Evolutionary conservation across 2,113 vertebrate genomes (phyloP).

Genomic region (Urocolius indicus): DNA sequence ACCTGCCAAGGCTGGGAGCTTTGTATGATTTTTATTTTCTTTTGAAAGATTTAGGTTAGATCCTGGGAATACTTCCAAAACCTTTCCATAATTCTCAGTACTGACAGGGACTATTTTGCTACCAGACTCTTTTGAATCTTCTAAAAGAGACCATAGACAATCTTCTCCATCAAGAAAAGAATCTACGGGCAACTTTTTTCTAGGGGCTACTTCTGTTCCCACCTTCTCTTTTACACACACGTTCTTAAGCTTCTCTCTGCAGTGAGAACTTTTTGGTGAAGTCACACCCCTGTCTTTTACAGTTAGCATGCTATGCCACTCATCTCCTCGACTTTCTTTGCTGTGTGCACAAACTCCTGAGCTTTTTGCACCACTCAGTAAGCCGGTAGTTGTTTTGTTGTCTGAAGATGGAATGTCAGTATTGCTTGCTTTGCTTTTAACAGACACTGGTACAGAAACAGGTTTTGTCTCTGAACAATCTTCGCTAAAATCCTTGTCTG

Average conservation of each 20-base stretch:
- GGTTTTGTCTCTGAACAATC: constrained; percentile 22
- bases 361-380: neutral
- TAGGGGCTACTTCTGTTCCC: neutral
- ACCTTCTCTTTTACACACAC: neutral
- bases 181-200: neutral
- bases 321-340: neutral
- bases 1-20: neutral
- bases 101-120: neutral
- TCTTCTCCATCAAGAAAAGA: neutral
- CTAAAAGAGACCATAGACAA: neutral
- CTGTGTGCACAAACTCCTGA: neutral
- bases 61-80: constrained; percentile 26
- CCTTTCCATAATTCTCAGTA: neutral
- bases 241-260: neutral
- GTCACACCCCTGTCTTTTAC: neutral
- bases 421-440: neutral
- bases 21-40: neutral
- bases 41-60: neutral
- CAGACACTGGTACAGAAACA: neutral
- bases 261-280: neutral
- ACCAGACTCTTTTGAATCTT: neutral
- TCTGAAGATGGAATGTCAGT: neutral
- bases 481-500: neutral
- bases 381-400: neutral
- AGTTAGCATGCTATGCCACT: neutral